Percentiles rank a stretch among this genome's conserved stretches.
These are phyloP conservation scores for Gambusia yucatana DNA, from an alignment of 2,797 vertebrate genomes.

Conservation along the genomic window DNA sequence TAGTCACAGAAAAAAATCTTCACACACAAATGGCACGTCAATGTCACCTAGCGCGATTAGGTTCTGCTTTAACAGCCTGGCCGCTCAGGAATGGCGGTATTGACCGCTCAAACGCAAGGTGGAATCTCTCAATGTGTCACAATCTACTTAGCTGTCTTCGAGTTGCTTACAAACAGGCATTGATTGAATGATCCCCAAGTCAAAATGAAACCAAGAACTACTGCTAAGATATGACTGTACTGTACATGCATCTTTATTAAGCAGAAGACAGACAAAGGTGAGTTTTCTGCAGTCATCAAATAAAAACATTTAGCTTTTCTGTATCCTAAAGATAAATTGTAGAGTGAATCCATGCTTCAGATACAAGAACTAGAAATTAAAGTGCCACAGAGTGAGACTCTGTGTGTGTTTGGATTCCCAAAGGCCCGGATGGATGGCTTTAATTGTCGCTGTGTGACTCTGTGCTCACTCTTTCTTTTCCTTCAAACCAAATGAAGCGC, in stretches of 20 bases:
- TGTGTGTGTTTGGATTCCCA: slow-evolving; percentile 8
- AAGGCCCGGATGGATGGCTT: slow-evolving; percentile 54
- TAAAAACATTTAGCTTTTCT: slow-evolving; percentile 14
- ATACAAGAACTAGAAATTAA: slow-evolving; percentile 32
- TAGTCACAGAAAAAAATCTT: slow-evolving; percentile 28
- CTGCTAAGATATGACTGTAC: slow-evolving; percentile 17
- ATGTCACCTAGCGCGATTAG: slow-evolving; percentile 57
- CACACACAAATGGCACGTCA: slow-evolving; percentile 53
- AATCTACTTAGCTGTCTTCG: slow-evolving; percentile 62
- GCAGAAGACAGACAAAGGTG: slow-evolving; percentile 17
- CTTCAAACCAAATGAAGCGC: slow-evolving; percentile 62
- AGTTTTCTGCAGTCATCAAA: neutral
- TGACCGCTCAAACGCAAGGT: slow-evolving; percentile 55
- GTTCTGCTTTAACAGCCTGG: slow-evolving; percentile 36
- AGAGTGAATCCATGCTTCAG: slow-evolving; percentile 27
- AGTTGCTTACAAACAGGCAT: slow-evolving; percentile 61
- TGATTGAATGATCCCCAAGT: slow-evolving; percentile 62
- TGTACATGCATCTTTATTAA: slow-evolving; percentile 53
- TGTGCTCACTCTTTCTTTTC: slow-evolving; percentile 45
- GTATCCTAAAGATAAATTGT: slow-evolving; percentile 10
- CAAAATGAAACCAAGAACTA: slow-evolving; percentile 26
- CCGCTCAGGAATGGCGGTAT: slow-evolving; percentile 50
- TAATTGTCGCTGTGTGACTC: slow-evolving; percentile 62
- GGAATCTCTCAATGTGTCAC: slow-evolving; percentile 72
- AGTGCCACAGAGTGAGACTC: slow-evolving; percentile 25